A percentile compares a stretch with the other conserved stretches of the same genome.
Conservation (phyloP, 2,113 vertebrate species). For the Eclectus roratus region DNA sequence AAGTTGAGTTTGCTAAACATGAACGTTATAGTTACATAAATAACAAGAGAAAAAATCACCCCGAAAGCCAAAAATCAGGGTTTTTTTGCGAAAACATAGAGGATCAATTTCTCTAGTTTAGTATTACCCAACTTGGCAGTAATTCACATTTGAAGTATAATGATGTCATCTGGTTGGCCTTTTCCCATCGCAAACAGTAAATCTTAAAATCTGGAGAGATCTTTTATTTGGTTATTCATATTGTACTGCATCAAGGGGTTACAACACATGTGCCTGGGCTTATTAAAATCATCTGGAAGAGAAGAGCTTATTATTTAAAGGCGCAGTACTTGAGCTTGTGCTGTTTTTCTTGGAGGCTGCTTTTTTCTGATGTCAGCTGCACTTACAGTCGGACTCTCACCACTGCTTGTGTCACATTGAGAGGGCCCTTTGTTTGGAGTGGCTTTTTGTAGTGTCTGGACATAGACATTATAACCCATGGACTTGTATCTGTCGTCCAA, state of each 20-base stretch:
- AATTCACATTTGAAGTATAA: slow-evolving; percentile 74
- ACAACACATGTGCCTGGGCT: slow-evolving; percentile 78
- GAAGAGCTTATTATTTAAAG: slow-evolving; percentile 72
- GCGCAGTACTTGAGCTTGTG: slow-evolving; percentile 33
- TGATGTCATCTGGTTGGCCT: slow-evolving; percentile 84
- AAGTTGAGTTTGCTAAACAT: slow-evolving; percentile 50
- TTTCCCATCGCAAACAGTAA: slow-evolving; percentile 81
- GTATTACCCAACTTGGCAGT: slow-evolving; percentile 76
- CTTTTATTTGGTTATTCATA: slow-evolving; percentile 84
- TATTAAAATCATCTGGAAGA: slow-evolving; percentile 82
- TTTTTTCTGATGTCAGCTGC: slow-evolving; percentile 11
- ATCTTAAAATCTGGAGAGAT: slow-evolving; percentile 80
- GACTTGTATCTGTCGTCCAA: not conserved
- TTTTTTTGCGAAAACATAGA: slow-evolving; percentile 63
- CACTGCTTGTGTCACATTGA: not conserved
- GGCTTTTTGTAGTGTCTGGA: not conserved
- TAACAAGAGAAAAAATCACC: slow-evolving; percentile 56
- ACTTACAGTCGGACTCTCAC: not conserved
- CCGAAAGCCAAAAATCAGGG: slow-evolving; percentile 43
- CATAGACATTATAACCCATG: not conserved
- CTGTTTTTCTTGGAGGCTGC: slow-evolving; percentile 47
- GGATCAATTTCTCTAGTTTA: slow-evolving; percentile 77
- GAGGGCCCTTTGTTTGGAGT: not conserved
- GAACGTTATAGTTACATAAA: slow-evolving; percentile 60
- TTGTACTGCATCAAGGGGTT: slow-evolving; percentile 79